These are phyloP conservation scores for Canis aureus DNA, from an alignment of 2,113 vertebrate genomes.

Conservation along the genomic window DNA sequence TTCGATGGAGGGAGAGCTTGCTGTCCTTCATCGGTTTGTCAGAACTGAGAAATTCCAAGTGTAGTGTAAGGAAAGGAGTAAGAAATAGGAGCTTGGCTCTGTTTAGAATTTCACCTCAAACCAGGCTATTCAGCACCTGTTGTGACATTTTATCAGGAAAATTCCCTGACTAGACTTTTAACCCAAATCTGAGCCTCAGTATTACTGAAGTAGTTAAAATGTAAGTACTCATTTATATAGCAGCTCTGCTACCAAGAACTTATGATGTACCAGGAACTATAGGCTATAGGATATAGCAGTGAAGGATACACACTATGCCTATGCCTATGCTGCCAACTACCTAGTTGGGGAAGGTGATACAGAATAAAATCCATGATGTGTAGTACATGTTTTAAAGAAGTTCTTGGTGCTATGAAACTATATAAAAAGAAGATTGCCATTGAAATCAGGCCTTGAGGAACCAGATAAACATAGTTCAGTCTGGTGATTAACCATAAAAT, in stretches of 20 bases:
- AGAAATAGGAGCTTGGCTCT: neutral
- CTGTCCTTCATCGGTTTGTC: neutral
- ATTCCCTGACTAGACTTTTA: constrained; percentile 45
- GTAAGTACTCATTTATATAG: constrained; percentile 14
- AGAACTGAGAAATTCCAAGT: neutral
- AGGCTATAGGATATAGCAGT: neutral
- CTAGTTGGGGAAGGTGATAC: neutral
- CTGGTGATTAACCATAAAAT: constrained; percentile 43
- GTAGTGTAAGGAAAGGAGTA: neutral
- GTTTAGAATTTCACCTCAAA: constrained; percentile 49
- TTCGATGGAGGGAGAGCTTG: neutral
- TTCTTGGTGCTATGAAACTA: neutral
- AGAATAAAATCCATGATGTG: neutral
- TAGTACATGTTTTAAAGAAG: neutral
- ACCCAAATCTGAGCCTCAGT: neutral
- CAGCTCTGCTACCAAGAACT: neutral
- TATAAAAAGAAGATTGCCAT: neutral
- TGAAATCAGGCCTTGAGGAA: constrained; percentile 7
- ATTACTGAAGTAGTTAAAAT: constrained; percentile 57
- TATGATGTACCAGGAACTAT: neutral
- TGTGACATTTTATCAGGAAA: neutral
- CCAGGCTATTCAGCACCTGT: neutral
- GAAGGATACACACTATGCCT: neutral
- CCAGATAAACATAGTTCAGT: neutral
- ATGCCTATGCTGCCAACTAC: neutral